These are phyloP conservation scores for Arremon brunneinucha DNA, from an alignment of 2,797 vertebrate species.

Conservation along the genomic window DNA sequence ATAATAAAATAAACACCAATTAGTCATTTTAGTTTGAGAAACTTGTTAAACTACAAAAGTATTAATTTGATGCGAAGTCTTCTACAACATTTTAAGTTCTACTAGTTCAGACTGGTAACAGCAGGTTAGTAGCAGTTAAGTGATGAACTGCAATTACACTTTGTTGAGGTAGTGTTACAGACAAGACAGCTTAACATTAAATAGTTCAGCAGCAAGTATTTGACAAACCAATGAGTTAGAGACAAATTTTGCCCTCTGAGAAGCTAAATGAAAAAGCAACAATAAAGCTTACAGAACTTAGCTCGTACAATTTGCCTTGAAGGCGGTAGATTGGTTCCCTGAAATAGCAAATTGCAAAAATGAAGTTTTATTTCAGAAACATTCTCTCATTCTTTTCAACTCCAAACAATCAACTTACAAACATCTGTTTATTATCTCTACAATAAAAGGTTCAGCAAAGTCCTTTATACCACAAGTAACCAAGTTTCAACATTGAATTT, in stretches of 20 bases:
- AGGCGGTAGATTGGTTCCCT: conserved; percentile 85
- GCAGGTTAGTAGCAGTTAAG: conserved; percentile 74
- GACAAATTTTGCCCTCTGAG: conserved; percentile 73
- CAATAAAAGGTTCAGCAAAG: conserved; percentile 62
- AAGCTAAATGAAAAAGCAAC: conserved; percentile 80
- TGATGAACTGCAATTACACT: conserved; percentile 69
- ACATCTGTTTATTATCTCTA: conserved; percentile 66
- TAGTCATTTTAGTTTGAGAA: conserved; percentile 74
- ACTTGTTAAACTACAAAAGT: conserved; percentile 41
- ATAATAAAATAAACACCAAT: conserved; percentile 56
- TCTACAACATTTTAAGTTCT: conserved; percentile 41
- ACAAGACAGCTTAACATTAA: conserved; percentile 56
- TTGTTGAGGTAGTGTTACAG: conserved; percentile 61
- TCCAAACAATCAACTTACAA: conserved; percentile 72
- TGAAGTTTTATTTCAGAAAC: conserved; percentile 77
- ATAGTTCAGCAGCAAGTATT: conserved; percentile 70
- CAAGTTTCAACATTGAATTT: background rate
- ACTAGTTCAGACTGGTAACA: conserved; percentile 72
- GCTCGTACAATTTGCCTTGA: conserved; percentile 94
- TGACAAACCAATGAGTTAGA: conserved; percentile 74
- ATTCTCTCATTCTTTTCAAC: conserved; percentile 71
- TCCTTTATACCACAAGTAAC: background rate
- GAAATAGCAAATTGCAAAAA: conserved; percentile 79
- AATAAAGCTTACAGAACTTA: conserved; percentile 85
- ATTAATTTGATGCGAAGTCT: conserved; percentile 47